These are phyloP conservation scores for Metopia argyrocephala DNA, from an alignment of 2,888 invertebrate genomes.

Conservation along the genomic window DNA sequence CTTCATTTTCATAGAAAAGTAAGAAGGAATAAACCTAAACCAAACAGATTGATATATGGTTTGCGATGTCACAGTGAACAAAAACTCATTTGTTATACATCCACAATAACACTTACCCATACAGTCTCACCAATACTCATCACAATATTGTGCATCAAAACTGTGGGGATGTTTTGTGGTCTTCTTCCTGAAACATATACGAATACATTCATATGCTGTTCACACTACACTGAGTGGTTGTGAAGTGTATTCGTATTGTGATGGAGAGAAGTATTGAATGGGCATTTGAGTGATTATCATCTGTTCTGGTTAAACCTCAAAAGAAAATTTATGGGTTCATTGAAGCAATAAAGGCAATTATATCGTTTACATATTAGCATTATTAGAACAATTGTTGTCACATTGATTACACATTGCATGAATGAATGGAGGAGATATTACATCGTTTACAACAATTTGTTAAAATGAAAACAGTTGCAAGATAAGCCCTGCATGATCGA, in stretches of 20 bases:
- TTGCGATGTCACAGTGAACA: constrained; percentile 59
- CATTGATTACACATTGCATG: constrained; percentile 32
- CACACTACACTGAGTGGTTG: not conserved
- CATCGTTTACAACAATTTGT: constrained; percentile 59
- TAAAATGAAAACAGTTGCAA: not conserved
- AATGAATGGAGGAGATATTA: constrained; percentile 23
- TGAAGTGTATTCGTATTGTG: not conserved
- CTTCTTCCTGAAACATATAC: constrained; percentile 7
- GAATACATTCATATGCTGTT: not conserved
- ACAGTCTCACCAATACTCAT: constrained; percentile 5
- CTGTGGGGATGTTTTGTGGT: constrained; percentile 63
- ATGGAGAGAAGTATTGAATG: not conserved
- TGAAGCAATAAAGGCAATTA: constrained; percentile 62
- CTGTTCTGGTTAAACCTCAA: constrained; percentile 62
- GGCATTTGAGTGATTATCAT: constrained; percentile 60
- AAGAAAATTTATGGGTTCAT: constrained; percentile 66
- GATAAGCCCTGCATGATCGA: not conserved
- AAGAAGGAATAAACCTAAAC: constrained; percentile 44
- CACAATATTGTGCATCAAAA: too few relatives aligned
- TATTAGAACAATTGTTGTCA: constrained; percentile 59
- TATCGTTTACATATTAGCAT: constrained; percentile 58
- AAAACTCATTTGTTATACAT: constrained; percentile 57
- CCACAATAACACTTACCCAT: not conserved
- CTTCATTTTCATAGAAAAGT: constrained; percentile 9
- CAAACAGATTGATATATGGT: constrained; percentile 65